These are phyloP conservation scores for Nyctalus aviator DNA, from an alignment of 2,797 vertebrate species.

Conservation along the genomic window DNA sequence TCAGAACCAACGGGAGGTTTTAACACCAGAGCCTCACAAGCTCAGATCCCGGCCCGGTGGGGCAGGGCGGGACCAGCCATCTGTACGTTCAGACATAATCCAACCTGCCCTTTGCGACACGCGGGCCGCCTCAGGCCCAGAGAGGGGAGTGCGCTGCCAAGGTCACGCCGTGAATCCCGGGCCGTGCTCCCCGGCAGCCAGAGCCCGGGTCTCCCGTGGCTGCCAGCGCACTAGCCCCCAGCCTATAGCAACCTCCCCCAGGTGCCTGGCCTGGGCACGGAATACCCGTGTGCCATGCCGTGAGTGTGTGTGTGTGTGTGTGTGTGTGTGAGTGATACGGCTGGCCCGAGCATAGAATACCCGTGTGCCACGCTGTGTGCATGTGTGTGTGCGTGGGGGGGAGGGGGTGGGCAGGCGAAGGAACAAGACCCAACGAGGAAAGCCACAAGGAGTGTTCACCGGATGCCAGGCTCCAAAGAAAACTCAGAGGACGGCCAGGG, in stretches of 20 bases:
- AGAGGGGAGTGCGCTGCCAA: too few relatives aligned
- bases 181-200: accelerated
- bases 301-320: too few relatives aligned
- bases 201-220: neutral
- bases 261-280: neutral
- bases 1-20: neutral
- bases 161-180: neutral
- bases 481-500: neutral
- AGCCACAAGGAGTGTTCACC: neutral
- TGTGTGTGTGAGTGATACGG: neutral
- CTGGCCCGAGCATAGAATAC: neutral
- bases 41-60: neutral
- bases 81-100: neutral
- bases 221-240: neutral
- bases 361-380: neutral
- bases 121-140: neutral
- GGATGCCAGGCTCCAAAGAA: neutral
- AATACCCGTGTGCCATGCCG: too few relatives aligned
- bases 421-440: neutral
- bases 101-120: neutral
- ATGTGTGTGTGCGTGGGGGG: neutral
- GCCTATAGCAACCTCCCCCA: neutral
- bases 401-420: too few relatives aligned
- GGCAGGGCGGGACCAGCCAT: neutral
- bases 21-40: neutral